Evolutionary conservation across 1,140 invertebrate species (phyloP).

Genomic region (Helicoverpa zea): DNA sequence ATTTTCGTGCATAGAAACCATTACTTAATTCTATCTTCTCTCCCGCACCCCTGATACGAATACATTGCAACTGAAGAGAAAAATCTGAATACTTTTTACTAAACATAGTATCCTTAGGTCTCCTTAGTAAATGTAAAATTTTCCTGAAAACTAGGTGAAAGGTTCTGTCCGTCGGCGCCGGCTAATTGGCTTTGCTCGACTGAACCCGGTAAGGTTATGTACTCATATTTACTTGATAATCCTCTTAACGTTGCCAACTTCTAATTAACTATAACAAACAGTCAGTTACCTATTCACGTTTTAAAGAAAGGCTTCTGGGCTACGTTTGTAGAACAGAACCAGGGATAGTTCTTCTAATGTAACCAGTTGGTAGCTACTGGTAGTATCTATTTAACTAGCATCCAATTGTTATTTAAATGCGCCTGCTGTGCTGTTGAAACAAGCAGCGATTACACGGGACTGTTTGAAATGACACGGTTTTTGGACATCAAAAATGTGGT

Average conservation of each 20-base stretch:
- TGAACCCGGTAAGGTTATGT: conserved; percentile 20
- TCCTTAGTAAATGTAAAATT: too few relatives aligned
- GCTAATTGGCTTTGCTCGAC: conserved; percentile 21
- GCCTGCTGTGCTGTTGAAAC: not conserved
- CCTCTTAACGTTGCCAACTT: conserved; percentile 3
- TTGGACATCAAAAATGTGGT: not conserved
- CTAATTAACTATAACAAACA: conserved; percentile 15
- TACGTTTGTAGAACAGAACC: not conserved
- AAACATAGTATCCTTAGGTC: too few relatives aligned
- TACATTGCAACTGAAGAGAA: too few relatives aligned
- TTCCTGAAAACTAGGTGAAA: conserved; percentile 2
- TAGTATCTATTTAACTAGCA: not conserved
- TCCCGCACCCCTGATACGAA: too few relatives aligned
- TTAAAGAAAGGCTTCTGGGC: too few relatives aligned
- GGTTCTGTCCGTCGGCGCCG: not conserved
- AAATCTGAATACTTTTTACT: too few relatives aligned
- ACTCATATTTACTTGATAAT: conserved; percentile 19
- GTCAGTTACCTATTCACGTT: too few relatives aligned
- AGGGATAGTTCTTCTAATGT: not conserved
- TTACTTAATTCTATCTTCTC: too few relatives aligned
- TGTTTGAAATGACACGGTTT: not conserved
- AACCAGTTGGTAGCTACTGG: not conserved
- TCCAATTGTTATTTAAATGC: not conserved
- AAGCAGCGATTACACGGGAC: not conserved
- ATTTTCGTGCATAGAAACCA: too few relatives aligned